Base-by-base conservation (phyloP, 1,140 invertebrate species). In the Laupala kohalensis region DNA sequence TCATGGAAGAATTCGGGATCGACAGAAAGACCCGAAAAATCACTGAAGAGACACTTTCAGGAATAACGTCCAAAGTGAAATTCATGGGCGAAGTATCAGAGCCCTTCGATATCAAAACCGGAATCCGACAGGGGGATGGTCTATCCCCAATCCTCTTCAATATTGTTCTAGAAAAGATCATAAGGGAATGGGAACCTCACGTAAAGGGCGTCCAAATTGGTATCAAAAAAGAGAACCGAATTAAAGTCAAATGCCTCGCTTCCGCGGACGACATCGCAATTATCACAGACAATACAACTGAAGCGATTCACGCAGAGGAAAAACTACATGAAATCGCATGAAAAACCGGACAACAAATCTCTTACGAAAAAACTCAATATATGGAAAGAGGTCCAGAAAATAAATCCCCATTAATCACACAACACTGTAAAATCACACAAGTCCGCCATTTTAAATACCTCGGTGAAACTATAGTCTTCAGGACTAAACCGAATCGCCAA, bases 81-180 rank as follows among this genome's bases (percentile, higher is more conserved):
- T 69, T 69, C 63, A 26, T 63, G 25, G 66, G 67, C n/a, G 37
- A 69, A 63, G 69, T 69, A 13, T 72, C 71, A 24, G 67, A 69
- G 64, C 71, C 71, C 27, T 72, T 72, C 29, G 30, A 30, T 19
- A 64, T 63, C 5, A 62, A 26, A 64, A 72, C 67, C 2, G 67
- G 67, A 12, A 26, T 72, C 13, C 67, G 67, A 6, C 71, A 72
- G 68, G 71, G 53, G 23, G 67, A 72, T 27, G 67, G 53, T 13
- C 67, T 68, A 25, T 72, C 71, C 6, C 71, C 66, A 4, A 29
- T 72, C 69, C 5, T 72, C 9, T 69, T 64, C 37, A 72, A 69
- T 28, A 15, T 69, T 27, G 67, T 72, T 37, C 64, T 71, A 28
- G 71, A 71, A 25, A 67, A 71, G 24, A 28, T 62, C 23, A 67